Conservation (phyloP, 2,888 invertebrate species). For the Leptothorax acervorum region DNA sequence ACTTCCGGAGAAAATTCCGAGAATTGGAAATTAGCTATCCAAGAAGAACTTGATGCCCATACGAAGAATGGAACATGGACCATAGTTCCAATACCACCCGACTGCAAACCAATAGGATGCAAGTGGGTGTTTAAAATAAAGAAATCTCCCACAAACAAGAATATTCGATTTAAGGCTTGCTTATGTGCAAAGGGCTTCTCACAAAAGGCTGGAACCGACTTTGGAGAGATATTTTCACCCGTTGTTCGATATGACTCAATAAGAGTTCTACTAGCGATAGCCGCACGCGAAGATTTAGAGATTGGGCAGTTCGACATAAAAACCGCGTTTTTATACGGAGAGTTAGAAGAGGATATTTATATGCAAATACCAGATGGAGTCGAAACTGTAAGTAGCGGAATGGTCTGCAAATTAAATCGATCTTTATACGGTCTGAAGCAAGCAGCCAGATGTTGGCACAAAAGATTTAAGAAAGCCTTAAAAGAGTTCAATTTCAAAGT, state of each 20-base stretch:
- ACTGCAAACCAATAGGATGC: not conserved
- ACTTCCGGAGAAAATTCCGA: not conserved
- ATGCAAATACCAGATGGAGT: not conserved
- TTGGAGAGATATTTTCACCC: not conserved
- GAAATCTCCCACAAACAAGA: not conserved
- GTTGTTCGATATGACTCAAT: not conserved
- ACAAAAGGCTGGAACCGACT: not conserved
- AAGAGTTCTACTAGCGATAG: not conserved
- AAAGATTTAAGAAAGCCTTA: not conserved
- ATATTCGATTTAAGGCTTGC: not conserved
- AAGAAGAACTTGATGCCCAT: not conserved
- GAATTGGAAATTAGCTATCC: not conserved
- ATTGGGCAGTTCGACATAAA: not conserved
- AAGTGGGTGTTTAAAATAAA: not conserved
- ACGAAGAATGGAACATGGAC: not conserved
- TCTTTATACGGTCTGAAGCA: not conserved
- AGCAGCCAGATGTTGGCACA: not conserved
- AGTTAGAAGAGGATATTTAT: not conserved
- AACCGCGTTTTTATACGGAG: not conserved
- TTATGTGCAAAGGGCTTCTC: not conserved
- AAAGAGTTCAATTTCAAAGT: not conserved
- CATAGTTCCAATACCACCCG: not conserved
- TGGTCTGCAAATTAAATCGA: not conserved
- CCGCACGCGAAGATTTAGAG: not conserved
- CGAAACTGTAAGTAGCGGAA: accelerated